phyloP scores from a whole-genome alignment of 2,888 invertebrate genomes.

The Tolmerus cingulatus region DNA sequence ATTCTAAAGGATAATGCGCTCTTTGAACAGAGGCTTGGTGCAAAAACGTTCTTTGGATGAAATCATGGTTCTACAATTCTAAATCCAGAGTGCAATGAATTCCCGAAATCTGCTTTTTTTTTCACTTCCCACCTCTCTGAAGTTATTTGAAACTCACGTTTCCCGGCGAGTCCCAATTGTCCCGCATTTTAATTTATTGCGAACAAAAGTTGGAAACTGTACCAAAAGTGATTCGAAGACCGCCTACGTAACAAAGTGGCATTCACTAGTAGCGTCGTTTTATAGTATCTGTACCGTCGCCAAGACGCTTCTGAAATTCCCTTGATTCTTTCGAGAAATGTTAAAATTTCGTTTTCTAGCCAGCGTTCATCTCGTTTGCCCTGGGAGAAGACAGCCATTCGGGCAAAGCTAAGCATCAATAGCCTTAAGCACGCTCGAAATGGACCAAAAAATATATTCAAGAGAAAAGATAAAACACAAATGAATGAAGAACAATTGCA shows the following conservation, averaged over 20 bases:
- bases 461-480: not conserved
- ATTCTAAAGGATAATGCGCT: not conserved
- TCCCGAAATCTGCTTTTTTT: not conserved
- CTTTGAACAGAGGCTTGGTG: not conserved
- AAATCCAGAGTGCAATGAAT: not conserved
- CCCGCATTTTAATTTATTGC: not conserved
- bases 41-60: not conserved
- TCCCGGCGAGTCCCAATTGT: not conserved
- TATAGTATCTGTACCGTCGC: not conserved
- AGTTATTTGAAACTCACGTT: not conserved
- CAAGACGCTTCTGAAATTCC: not conserved
- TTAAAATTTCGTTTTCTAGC: not conserved
- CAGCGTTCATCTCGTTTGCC: not conserved
- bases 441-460: not conserved
- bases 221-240: not conserved
- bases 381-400: not conserved
- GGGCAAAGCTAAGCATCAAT: not conserved
- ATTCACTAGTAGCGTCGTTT: not conserved
- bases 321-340: not conserved
- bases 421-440: not conserved
- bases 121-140: not conserved
- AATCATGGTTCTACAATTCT: not conserved
- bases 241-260: not conserved
- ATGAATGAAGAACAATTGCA: conserved; percentile 24
- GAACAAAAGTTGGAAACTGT: not conserved